Conservation (phyloP, 1,140 invertebrate genomes). For the Ceratoteleas bidentatus region DNA sequence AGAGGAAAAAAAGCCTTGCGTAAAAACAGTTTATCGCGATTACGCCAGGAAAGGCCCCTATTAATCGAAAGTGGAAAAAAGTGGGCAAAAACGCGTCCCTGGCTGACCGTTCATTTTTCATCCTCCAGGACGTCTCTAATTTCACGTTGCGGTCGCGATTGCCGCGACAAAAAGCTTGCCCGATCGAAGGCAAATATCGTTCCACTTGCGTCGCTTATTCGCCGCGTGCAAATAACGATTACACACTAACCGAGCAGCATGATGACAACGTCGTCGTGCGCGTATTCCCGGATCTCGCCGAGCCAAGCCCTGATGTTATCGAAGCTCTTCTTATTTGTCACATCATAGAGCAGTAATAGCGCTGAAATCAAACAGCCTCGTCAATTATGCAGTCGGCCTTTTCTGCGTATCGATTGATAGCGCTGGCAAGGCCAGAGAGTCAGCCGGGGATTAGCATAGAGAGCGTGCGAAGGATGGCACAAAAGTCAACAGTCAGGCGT, state of each 20-base stretch:
- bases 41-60: no score
- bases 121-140: no score
- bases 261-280: conserved; percentile 93
- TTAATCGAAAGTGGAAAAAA: no score
- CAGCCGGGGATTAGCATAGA: conserved; percentile 8
- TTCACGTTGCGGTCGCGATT: no score
- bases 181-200: conserved; percentile 6
- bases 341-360: conserved; percentile 94
- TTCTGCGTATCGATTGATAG: conserved; percentile 38
- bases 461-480: conserved; percentile 4
- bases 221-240: background rate
- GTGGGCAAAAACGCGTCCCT: no score
- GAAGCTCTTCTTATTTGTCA: conserved; percentile 93
- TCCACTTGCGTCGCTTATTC: conserved; percentile 3
- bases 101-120: no score
- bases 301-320: conserved; percentile 95
- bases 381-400: conserved; percentile 60
- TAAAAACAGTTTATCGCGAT: no score
- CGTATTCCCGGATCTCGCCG: conserved; percentile 92
- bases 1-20: no score
- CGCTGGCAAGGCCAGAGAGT: conserved; percentile 2
- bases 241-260: conserved; percentile 89
- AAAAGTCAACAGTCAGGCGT: conserved; percentile 25
- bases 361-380: conserved; percentile 83
- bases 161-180: no score